Base-by-base conservation (phyloP, 2,797 vertebrate genomes). In the Rhadinocentrus ornatus region DNA sequence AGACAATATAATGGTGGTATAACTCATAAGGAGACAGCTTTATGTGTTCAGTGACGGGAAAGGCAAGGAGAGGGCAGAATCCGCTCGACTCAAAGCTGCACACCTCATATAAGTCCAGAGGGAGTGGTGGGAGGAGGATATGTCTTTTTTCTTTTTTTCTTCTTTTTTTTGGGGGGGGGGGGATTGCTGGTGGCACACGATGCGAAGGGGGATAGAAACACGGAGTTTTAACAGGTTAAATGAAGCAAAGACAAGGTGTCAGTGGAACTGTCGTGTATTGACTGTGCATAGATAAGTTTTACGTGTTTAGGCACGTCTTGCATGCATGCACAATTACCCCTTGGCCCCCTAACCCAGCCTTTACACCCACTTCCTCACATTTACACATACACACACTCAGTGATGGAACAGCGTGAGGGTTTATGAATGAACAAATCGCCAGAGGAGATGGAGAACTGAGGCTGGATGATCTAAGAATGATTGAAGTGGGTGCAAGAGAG, bases 351-450 rank as follows among this genome's bases (percentile, higher is more conserved):
- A 55, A 74, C 57, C 65, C 81, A 77, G 69, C 68, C 77, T 71
- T 64, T 77, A 44, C 71, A 53, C 50, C 35, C 69, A 12, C 46
- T 46, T 46, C 44, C 44, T 46, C 7, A 46, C 44, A 29, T 48
- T 46, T 62, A 4, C 78, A 29, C 66, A 57, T 73, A 31, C 62
- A 31, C 62, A 52, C 79, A 61, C 64, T 56, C 18, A 24, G 60
- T 46, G 75, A 81, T 52, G 44, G 81, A 86, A 73, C 79, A 78
- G 82, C 70, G 68, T 67, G 69, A 91, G 90, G 87, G 88, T 91
- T 93, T 89, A 91, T 91, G 90, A 92, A 92, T 90, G 90, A 91
- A 90, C 83, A 86, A 87, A 91, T 89, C 71, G 72, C 90, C 83
- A 82, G 88, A 90, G 87, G 87, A 88, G 83, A 83, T 62, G 58